Conservation (phyloP, 2,113 vertebrate species). For the Salvator merianae region DNA sequence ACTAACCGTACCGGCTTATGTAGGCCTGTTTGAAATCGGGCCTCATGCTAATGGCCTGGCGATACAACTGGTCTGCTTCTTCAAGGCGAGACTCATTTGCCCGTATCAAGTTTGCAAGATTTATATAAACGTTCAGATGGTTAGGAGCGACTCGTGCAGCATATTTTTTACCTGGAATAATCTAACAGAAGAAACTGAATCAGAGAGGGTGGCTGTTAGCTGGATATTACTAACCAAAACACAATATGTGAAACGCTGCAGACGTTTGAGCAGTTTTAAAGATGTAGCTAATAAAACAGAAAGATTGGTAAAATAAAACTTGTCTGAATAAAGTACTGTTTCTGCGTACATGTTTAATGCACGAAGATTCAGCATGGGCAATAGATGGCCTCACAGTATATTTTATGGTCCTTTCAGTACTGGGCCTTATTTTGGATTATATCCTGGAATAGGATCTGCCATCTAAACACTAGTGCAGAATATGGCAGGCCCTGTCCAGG, state of each 20-base stretch:
- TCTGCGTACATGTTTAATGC: too few relatives aligned
- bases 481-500: too few relatives aligned
- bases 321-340: neutral
- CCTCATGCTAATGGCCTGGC: constrained; percentile 98
- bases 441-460: too few relatives aligned
- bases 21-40: constrained; percentile 99
- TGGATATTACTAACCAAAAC: constrained; percentile 10
- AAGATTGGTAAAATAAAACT: neutral
- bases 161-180: constrained; percentile 98
- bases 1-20: constrained; percentile 89
- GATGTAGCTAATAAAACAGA: neutral
- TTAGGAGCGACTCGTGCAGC: constrained; percentile 97
- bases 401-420: too few relatives aligned
- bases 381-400: too few relatives aligned
- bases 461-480: too few relatives aligned
- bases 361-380: too few relatives aligned
- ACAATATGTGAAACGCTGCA: neutral
- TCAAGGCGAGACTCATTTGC: constrained; percentile 93
- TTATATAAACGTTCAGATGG: constrained; percentile 98
- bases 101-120: constrained; percentile 95
- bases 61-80: constrained; percentile 96
- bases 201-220: constrained; percentile 14
- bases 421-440: too few relatives aligned
- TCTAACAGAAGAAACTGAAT: constrained; percentile 68
- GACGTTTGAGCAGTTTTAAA: neutral